phyloP scores from a whole-genome alignment of 2,888 invertebrate species.

The Trissolcus japonicus region DNA sequence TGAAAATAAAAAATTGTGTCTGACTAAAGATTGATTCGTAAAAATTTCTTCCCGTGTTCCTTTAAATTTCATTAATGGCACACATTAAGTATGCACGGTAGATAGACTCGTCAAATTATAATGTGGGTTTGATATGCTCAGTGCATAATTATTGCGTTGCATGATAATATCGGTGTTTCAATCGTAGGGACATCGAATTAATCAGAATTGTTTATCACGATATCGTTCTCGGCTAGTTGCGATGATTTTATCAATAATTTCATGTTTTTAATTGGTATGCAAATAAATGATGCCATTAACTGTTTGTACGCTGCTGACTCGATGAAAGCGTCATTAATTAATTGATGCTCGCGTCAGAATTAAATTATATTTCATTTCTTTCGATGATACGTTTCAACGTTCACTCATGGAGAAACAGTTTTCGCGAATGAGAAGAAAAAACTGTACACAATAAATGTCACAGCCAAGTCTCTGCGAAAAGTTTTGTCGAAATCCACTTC shows the following conservation, averaged over 20 bases:
- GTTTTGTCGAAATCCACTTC: constrained; percentile 17
- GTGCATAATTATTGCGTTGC: constrained; percentile 28
- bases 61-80: no score
- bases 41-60: no score
- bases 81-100: background rate
- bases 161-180: constrained; percentile 28
- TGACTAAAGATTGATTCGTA: no score
- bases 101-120: constrained; percentile 17
- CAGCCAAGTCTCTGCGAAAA: background rate
- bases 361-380: no score
- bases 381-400: no score
- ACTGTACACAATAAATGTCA: background rate
- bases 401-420: background rate
- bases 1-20: no score
- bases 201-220: constrained; percentile 23
- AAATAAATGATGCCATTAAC: constrained; percentile 8
- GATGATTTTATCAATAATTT: constrained; percentile 15
- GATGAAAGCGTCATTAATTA: constrained; percentile 1
- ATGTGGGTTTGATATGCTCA: constrained; percentile 19
- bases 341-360: background rate
- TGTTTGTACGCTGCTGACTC: background rate
- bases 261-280: constrained; percentile 25
- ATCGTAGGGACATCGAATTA: constrained; percentile 31
- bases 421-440: background rate
- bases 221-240: constrained; percentile 7